These are phyloP conservation scores for Mactromeris polynyma DNA, from an alignment of 2,888 invertebrate genomes.

Conservation along the genomic window DNA sequence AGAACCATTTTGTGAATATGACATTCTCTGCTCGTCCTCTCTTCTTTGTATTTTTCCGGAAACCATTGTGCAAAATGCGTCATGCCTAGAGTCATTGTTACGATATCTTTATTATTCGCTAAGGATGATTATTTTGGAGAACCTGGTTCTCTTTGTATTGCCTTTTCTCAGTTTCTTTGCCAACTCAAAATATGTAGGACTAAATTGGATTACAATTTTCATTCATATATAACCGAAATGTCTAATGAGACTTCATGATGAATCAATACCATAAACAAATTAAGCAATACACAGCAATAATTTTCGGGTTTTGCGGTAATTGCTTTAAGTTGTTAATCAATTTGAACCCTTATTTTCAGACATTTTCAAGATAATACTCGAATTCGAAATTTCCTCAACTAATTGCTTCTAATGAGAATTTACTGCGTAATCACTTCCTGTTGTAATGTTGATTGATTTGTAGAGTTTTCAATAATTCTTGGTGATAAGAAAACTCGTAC, in stretches of 20 bases:
- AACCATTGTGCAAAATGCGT: too few species aligned
- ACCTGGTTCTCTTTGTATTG: too few species aligned
- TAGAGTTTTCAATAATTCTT: background rate
- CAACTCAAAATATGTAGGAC: too few species aligned
- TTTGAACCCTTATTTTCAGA: background rate
- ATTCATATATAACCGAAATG: background rate
- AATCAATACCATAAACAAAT: background rate
- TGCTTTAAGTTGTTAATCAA: slow-evolving; percentile 11
- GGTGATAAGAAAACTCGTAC: slow-evolving; percentile 6
- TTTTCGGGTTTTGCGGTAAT: background rate
- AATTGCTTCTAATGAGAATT: background rate
- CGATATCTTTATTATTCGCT: too few species aligned
- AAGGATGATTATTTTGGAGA: too few species aligned
- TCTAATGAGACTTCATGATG: background rate
- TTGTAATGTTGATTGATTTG: background rate
- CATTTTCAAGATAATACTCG: background rate
- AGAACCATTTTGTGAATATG: too few species aligned
- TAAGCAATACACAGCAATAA: background rate
- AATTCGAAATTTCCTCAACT: background rate
- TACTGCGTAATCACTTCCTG: slow-evolving; percentile 18
- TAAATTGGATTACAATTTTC: background rate
- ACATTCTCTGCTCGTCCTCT: too few species aligned
- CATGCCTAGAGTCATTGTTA: too few species aligned
- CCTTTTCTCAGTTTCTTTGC: too few species aligned
- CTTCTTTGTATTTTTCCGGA: too few species aligned